phyloP scores from a whole-genome alignment of 2,797 vertebrate species.

The Lacerta viridis region DNA sequence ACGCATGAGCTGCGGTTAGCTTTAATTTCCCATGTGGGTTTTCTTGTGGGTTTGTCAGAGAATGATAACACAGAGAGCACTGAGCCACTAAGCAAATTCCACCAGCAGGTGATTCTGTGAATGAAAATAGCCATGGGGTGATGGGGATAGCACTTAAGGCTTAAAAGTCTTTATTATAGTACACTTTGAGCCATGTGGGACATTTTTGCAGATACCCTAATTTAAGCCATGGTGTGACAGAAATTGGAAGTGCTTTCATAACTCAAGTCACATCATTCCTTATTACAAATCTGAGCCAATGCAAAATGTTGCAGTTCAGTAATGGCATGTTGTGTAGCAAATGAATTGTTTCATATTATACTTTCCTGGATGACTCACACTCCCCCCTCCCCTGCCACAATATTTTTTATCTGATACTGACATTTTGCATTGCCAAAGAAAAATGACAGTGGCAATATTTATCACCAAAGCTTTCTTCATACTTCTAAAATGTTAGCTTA shows the following conservation, averaged over 20 bases:
- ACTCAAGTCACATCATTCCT: neutral
- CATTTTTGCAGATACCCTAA: neutral
- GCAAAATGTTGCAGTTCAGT: neutral
- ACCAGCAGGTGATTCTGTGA: constrained; percentile 19
- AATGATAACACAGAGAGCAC: constrained; percentile 16
- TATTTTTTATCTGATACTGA: constrained; percentile 18
- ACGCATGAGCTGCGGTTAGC: constrained; percentile 23
- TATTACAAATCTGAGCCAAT: neutral
- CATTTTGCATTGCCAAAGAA: constrained; percentile 36
- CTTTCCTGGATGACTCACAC: constrained; percentile 38
- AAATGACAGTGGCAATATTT: neutral
- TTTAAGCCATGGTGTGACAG: neutral
- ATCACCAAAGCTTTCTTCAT: neutral
- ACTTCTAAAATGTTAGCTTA: neutral
- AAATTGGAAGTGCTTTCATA: constrained; percentile 3
- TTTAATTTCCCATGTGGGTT: constrained; percentile 34
- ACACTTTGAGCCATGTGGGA: neutral
- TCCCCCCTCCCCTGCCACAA: constrained; percentile 17
- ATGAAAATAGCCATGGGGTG: neutral
- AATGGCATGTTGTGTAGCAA: constrained; percentile 7
- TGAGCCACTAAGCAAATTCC: constrained; percentile 27
- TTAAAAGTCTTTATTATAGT: neutral
- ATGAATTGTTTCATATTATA: constrained; percentile 39
- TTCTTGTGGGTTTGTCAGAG: constrained; percentile 33
- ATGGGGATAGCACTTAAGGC: neutral